phyloP scores from a whole-genome alignment of 2,113 vertebrate species.

The Pteruthius melanotis region DNA sequence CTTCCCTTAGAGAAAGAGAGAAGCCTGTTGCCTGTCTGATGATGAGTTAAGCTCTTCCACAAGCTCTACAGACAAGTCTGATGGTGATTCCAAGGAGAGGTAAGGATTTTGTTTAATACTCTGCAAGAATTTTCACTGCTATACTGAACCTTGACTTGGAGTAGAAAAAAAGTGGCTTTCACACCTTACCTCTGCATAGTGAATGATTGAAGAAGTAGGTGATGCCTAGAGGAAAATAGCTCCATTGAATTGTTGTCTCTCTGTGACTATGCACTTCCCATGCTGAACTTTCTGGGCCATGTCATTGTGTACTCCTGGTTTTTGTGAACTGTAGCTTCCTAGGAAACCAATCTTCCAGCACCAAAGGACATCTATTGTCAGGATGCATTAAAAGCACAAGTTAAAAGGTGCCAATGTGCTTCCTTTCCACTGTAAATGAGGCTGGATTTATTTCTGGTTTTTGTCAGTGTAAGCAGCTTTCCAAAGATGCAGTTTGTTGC shows the following conservation, averaged over 20 bases:
- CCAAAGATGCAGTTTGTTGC: background rate
- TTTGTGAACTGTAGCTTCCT: background rate
- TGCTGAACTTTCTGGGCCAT: background rate
- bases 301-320: background rate
- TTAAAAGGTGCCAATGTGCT: background rate
- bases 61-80: conserved; percentile 90
- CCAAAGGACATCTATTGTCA: background rate
- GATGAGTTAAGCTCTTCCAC: conserved; percentile 90
- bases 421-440: background rate
- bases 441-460: background rate
- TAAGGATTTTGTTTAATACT: conserved; percentile 54
- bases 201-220: background rate
- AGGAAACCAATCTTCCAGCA: background rate
- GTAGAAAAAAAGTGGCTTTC: background rate
- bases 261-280: background rate
- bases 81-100: conserved; percentile 85
- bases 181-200: background rate
- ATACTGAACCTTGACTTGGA: background rate
- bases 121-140: background rate
- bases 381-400: background rate
- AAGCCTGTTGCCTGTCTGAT: conserved; percentile 71
- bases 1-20: conserved; percentile 54
- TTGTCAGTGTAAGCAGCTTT: background rate
- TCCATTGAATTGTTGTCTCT: background rate
- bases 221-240: background rate